These are phyloP conservation scores for Anoplolepis gracilipes DNA, from an alignment of 1,140 invertebrate genomes.

Conservation along the genomic window DNA sequence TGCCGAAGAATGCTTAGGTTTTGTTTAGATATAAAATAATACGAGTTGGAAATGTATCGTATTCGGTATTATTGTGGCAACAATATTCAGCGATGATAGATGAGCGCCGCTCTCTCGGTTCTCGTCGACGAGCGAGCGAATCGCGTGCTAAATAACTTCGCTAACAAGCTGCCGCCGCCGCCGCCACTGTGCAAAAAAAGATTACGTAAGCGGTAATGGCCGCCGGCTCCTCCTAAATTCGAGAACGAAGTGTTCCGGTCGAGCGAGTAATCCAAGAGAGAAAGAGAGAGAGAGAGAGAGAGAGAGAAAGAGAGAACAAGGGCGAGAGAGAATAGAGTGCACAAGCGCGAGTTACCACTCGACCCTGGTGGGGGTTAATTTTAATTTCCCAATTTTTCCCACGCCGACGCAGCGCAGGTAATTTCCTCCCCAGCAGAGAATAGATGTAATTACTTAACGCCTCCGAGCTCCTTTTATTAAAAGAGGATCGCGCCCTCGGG, in stretches of 20 bases:
- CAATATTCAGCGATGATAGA: constrained; percentile 56
- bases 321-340: constrained; percentile 47
- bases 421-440: constrained; percentile 85
- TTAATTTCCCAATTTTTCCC: constrained; percentile 86
- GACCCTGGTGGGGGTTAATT: constrained; percentile 80
- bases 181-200: constrained; percentile 71
- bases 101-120: constrained; percentile 33
- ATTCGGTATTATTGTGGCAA: constrained; percentile 21
- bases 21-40: constrained; percentile 29
- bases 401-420: constrained; percentile 78
- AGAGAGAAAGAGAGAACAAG: too few species aligned
- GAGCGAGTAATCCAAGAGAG: constrained; percentile 54
- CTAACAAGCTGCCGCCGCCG: constrained; percentile 77
- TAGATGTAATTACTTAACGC: constrained; percentile 87
- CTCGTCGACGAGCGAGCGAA: constrained; percentile 44
- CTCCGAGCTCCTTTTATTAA: constrained; percentile 83
- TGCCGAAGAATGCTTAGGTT: neutral
- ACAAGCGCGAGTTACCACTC: constrained; percentile 37
- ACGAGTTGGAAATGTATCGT: constrained; percentile 28
- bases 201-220: constrained; percentile 79
- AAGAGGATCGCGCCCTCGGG: constrained; percentile 84
- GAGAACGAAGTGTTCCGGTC: constrained; percentile 72
- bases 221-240: constrained; percentile 78
- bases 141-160: constrained; percentile 75
- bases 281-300: too few species aligned